phyloP scores from a whole-genome alignment of 2,113 vertebrate species.

The Centropus unirufus region DNA sequence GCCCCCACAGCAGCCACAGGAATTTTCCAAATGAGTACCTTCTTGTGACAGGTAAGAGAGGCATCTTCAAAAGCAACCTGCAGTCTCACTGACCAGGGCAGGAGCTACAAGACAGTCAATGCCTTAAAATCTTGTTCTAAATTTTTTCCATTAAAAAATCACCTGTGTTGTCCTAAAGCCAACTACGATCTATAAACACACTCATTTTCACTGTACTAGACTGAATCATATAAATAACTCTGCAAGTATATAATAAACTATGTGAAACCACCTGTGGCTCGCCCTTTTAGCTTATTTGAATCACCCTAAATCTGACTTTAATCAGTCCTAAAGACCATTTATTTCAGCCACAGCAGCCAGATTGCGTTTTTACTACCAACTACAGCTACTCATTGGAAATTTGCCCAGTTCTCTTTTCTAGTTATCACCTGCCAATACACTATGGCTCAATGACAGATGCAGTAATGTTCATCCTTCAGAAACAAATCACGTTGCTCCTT shows the following conservation, averaged over 20 bases:
- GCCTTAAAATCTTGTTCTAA: not conserved
- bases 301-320: conserved; percentile 75
- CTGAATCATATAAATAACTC: conserved; percentile 55
- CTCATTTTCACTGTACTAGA: conserved; percentile 27
- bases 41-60: not conserved
- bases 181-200: not conserved
- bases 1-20: not conserved
- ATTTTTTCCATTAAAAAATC: not conserved
- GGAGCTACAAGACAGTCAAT: not conserved
- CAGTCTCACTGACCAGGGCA: not conserved
- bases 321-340: conserved; percentile 77
- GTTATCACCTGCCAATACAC: conserved; percentile 66
- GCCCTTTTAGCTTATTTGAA: conserved; percentile 61
- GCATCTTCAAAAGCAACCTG: not conserved
- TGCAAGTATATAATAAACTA: conserved; percentile 59
- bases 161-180: not conserved
- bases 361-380: conserved; percentile 66
- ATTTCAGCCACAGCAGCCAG: conserved; percentile 68
- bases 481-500: not conserved
- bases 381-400: conserved; percentile 68
- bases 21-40: not conserved
- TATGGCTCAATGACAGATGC: not conserved
- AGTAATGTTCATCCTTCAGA: not conserved
- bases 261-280: conserved; percentile 65
- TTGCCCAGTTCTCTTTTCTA: conserved; percentile 55